These are phyloP conservation scores for Orthonyx spaldingii DNA, from an alignment of 2,113 vertebrate species.

Conservation along the genomic window DNA sequence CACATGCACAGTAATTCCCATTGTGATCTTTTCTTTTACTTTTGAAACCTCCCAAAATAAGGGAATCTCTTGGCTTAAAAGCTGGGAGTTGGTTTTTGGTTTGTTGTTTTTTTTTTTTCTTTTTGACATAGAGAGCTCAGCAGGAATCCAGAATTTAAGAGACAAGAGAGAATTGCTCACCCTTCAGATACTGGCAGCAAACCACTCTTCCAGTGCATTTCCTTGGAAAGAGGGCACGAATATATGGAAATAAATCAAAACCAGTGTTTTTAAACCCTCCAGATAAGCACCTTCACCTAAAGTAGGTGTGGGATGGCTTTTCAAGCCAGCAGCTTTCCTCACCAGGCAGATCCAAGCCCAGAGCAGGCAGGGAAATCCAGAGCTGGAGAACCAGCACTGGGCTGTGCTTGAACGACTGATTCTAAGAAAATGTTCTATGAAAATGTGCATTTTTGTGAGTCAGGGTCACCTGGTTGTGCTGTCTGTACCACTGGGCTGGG, in stretches of 20 bases:
- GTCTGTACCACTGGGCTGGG: neutral
- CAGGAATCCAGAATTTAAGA: conserved; percentile 25
- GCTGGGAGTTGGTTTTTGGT: neutral
- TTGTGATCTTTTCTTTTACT: neutral
- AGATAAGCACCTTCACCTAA: neutral
- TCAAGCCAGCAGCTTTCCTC: neutral
- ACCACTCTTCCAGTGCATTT: neutral
- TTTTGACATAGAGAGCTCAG: neutral
- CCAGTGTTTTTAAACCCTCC: neutral
- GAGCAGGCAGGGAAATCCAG: neutral
- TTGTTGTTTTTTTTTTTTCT: neutral
- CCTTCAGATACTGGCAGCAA: neutral
- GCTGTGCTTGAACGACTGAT: neutral
- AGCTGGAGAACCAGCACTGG: neutral
- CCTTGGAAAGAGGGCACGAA: conserved; percentile 3
- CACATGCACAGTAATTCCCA: neutral
- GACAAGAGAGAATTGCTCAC: neutral
- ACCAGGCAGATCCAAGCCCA: neutral
- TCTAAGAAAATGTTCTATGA: neutral
- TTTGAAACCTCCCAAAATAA: neutral
- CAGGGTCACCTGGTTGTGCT: neutral
- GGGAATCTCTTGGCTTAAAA: neutral
- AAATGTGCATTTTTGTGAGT: neutral
- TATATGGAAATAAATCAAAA: neutral
- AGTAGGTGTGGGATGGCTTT: neutral